Conservation (phyloP, 2,113 vertebrate genomes). For the Labeo catla region DNA sequence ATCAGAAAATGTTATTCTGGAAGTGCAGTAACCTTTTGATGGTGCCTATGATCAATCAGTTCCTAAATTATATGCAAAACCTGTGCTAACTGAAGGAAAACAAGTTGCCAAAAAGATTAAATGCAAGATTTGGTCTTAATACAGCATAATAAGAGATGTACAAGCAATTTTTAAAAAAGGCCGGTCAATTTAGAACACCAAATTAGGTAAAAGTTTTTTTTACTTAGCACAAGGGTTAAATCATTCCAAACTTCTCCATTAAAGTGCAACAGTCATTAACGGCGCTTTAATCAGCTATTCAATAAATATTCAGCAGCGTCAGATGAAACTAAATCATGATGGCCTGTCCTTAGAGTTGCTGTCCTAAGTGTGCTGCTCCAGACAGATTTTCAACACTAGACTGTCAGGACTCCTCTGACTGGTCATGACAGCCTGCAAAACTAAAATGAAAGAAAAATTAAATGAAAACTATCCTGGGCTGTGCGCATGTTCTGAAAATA, state of each 20-base stretch:
- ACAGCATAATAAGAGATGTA: too few species aligned
- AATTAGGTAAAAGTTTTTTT: neutral
- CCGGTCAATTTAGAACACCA: neutral
- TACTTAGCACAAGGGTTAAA: neutral
- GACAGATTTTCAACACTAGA: neutral
- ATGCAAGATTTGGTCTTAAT: neutral
- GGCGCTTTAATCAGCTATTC: neutral
- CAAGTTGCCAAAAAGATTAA: neutral
- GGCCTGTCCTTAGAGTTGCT: neutral
- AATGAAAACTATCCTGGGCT: neutral
- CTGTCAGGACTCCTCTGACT: neutral
- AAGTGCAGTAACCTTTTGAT: too few species aligned
- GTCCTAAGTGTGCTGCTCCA: neutral
- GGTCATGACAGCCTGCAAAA: neutral
- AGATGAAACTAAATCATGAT: neutral
- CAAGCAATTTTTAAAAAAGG: neutral
- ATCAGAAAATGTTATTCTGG: too few species aligned
- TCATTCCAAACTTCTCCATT: neutral
- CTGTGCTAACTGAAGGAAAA: too few species aligned
- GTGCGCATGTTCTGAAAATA: neutral
- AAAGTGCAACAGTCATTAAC: conserved; percentile 3
- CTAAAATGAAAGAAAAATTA: neutral
- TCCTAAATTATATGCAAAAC: too few species aligned
- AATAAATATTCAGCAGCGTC: conserved; percentile 10
- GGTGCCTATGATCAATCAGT: too few species aligned